phyloP scores from a whole-genome alignment of 2,888 invertebrate species.

The Pycnomerus fuliginosus region DNA sequence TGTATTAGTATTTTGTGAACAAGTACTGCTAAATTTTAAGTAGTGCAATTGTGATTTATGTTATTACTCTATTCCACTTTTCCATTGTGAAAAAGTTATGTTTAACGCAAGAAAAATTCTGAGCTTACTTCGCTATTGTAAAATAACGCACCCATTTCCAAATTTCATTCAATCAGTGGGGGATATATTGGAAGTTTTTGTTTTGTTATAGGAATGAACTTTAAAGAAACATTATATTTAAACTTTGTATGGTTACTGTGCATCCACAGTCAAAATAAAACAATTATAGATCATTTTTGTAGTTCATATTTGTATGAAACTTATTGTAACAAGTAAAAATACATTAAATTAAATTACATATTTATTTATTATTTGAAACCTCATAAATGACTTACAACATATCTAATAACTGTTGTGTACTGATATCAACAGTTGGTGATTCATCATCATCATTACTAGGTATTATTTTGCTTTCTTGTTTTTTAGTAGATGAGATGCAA shows the following conservation, averaged over 20 bases:
- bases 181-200: constrained; percentile 10
- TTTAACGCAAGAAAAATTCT: too few relatives aligned
- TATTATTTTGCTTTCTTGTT: too few relatives aligned
- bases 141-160: constrained; percentile 11
- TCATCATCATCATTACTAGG: too few relatives aligned
- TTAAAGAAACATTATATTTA: constrained; percentile 9
- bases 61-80: too few relatives aligned
- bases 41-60: too few relatives aligned
- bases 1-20: too few relatives aligned
- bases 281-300: constrained; percentile 29
- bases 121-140: too few relatives aligned
- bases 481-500: too few relatives aligned
- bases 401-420: constrained; percentile 43
- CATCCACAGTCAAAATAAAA: constrained; percentile 12
- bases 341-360: constrained; percentile 1
- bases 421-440: constrained; percentile 31
- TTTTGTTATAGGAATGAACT: constrained; percentile 14
- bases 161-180: constrained; percentile 8
- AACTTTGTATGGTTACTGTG: constrained; percentile 27
- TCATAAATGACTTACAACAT: constrained; percentile 20
- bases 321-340: constrained; percentile 30
- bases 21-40: too few relatives aligned
- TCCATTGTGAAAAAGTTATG: neutral
- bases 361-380: neutral
- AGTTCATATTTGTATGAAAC: constrained; percentile 37